These are phyloP conservation scores for Mormyrus iriodes DNA, from an alignment of 2,113 vertebrate genomes.

Conservation along the genomic window DNA sequence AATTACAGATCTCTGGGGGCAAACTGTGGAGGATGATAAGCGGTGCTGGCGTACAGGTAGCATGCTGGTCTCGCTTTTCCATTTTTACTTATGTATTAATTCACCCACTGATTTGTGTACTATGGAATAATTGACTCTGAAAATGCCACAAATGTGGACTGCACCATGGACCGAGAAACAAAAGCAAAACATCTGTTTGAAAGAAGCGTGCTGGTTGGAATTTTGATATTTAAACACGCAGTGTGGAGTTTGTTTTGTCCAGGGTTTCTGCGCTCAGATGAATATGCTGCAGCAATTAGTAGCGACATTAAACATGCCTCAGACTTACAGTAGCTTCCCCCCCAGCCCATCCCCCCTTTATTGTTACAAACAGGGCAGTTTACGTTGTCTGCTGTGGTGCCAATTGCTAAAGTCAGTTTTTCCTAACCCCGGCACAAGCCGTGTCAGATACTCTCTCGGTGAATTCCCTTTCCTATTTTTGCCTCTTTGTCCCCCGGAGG, in stretches of 20 bases:
- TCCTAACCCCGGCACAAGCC: neutral
- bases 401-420: neutral
- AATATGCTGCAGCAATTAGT: neutral
- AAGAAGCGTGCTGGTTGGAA: neutral
- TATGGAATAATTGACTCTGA: neutral
- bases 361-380: neutral
- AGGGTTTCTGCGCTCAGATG: neutral
- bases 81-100: neutral
- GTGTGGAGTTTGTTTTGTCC: neutral
- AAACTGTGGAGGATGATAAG: neutral
- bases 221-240: neutral
- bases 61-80: neutral
- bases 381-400: neutral
- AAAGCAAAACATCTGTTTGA: neutral
- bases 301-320: neutral
- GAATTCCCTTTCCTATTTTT: constrained; percentile 15
- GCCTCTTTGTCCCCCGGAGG: neutral
- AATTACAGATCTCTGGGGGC: neutral
- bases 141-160: neutral
- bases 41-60: neutral
- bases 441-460: constrained; percentile 10
- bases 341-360: too few species aligned
- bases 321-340: neutral
- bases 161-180: neutral
- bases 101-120: neutral